phyloP scores from a whole-genome alignment of 2,113 vertebrate species.

The Oceanodroma tethys region DNA sequence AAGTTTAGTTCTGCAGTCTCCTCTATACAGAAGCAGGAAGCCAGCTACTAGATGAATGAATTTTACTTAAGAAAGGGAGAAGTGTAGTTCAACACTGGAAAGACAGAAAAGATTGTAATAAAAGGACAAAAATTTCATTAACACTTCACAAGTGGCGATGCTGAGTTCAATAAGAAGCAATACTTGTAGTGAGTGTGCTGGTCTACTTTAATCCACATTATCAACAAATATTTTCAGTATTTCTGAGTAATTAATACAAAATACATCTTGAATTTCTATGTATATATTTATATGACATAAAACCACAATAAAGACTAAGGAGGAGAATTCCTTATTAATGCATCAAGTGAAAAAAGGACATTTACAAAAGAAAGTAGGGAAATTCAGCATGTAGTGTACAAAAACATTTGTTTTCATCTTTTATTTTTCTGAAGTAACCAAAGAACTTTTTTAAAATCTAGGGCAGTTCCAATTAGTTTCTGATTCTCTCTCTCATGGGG shows the following conservation, averaged over 20 bases:
- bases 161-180: not conserved
- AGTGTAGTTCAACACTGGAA: not conserved
- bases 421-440: not conserved
- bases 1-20: not conserved
- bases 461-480: not conserved
- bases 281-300: not conserved
- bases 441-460: not conserved
- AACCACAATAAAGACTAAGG: not conserved
- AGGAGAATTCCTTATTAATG: not conserved
- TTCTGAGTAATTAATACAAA: slow-evolving; percentile 15
- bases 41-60: not conserved
- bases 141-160: not conserved
- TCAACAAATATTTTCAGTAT: not conserved
- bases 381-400: not conserved
- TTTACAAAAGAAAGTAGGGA: not conserved
- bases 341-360: not conserved
- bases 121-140: not conserved
- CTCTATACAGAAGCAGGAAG: not conserved
- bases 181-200: not conserved
- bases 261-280: not conserved
- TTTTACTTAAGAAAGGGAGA: not conserved
- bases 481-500: not conserved
- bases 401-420: not conserved
- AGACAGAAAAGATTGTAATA: not conserved
- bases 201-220: not conserved